Evolutionary conservation across 2,797 vertebrate genomes (phyloP), one percentile per base, ranked within the genome.

Genomic region (Smutsia temminckii): DNA sequence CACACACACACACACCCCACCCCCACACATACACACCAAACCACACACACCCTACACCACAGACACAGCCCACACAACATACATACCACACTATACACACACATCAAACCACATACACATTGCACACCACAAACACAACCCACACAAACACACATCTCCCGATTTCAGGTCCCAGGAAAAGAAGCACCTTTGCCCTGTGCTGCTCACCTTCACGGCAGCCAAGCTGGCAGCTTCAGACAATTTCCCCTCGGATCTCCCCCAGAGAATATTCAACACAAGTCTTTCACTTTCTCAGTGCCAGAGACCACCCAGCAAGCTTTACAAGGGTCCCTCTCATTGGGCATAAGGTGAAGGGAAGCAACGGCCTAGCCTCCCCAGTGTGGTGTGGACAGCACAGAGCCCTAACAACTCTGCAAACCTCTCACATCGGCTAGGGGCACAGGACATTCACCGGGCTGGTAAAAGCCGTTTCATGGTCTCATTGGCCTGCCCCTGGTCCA

Each of bases 391-490:
- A 42, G 71, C 11, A 2, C 42, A 37, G 9, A 37, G 32, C 3
- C 23, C 14, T 74, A 25, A 77, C 23, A 32, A 25, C 23, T 81
- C 59, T 17, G 32, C 10, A 25, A 2, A 21, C 20, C 7, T 86
- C 14, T 34, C n/a, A 29, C 0, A 3, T 3, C 12, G n/a, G 8
- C 20, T 16, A 55, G 34, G 63, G 2, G 5, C 6, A 14, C n/a
- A 57, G 4, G 23, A 23, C 1, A 4, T 27, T 77, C 68, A 63
- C 25, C 14, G 1, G 63, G 10, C 51, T 51, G 18, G 64, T 14
- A 91, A 53, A 89, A 34, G 7, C 5, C 66, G 49, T 12, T 51
- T 27, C 14, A 7, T 2, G 12, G 2, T 46, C 59, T 66, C 68
- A 55, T 0, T 3, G 69, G 55, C 59, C 25, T 0, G 32, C 40